Base-by-base conservation (phyloP, 2,888 invertebrate species). In the Therioaphis trifolii region DNA sequence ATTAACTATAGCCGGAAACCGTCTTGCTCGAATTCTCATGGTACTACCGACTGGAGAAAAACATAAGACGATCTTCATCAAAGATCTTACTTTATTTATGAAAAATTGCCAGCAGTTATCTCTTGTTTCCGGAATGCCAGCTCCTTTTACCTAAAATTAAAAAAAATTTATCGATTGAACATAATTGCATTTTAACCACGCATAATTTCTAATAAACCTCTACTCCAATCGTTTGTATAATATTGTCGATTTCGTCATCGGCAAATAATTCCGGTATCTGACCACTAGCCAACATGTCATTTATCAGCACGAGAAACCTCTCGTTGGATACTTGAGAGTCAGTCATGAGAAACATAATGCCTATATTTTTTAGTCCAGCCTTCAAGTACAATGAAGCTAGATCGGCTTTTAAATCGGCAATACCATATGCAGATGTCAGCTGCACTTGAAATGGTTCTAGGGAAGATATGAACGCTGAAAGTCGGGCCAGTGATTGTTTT, bases 91-190 rank as follows among this genome's bases (percentile, higher is more conserved):
- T 87, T 95, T 92, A 86, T 96, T 95, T 86, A 98, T 96, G 88
- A 97, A 98, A 89, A 95, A 98, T 88, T 93, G 93, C 98, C 97
- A 98, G 88, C 97, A 97, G 88, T 96, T 97, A 88, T 98, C 98
- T 84, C 94, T 91, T 0, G 94, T 94, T 87, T 98, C 98, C 80
- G 92, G 91, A 84, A 96, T 90, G 1, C 97, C 97, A 0, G 92
- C 89, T 58, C 94, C 93, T 89, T 95, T 96, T 0, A 94, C 93
- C 92, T 93, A 85, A 12, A 85, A 84, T 21, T 40, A 75, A 4
- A 27, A 61, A 49, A 15, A 2, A 69, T 24, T n/a, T 27, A 5
- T 24, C n/a, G n/a, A 68, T 2, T 4, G 15, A n/a, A 24, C 1
- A 52, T 61, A 7, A n/a, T 58, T 61, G n/a, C n/a, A 52, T 29